Conservation (phyloP, 2,888 invertebrate species). For the Noctuana brunneofusca region DNA sequence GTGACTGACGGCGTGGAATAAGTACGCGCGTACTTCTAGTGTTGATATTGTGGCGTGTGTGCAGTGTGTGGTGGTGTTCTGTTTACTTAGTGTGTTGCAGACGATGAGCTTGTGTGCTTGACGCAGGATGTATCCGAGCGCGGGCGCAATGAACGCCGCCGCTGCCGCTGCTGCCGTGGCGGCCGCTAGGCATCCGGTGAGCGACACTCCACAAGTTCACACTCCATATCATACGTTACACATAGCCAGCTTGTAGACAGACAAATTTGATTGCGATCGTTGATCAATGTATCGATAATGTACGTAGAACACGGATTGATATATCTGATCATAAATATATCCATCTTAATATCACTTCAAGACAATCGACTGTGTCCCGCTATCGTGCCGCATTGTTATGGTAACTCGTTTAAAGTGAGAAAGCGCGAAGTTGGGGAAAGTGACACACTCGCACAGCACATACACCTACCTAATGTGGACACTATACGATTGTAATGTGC, state of each 20-base stretch:
- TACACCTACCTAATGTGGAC: not conserved
- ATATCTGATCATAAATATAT: no score
- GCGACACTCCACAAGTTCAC: conserved; percentile 48
- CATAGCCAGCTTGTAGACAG: no score
- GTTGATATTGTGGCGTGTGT: conserved; percentile 66
- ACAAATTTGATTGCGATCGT: no score
- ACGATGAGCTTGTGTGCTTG: conserved; percentile 77
- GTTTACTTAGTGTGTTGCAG: conserved; percentile 60
- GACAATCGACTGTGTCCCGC: conserved; percentile 40
- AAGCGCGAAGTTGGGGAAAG: conserved; percentile 39
- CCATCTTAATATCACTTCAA: conserved; percentile 41
- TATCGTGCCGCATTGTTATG: conserved; percentile 39
- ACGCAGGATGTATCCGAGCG: conserved; percentile 91
- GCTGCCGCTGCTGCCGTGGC: conserved; percentile 92
- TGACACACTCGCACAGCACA: not conserved
- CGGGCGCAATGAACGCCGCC: conserved; percentile 92
- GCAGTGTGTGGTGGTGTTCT: conserved; percentile 73
- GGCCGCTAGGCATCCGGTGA: conserved; percentile 94
- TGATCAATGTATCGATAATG: no score
- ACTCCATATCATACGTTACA: not conserved
- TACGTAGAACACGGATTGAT: no score
- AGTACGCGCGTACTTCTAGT: conserved; percentile 57
- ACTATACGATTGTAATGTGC: not conserved
- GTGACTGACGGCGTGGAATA: conserved; percentile 62
- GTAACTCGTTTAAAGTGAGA: conserved; percentile 42